Evolutionary conservation across 2,113 vertebrate genomes (phyloP), one percentile per base, ranked within the genome.

Genomic region (Naja naja): DNA sequence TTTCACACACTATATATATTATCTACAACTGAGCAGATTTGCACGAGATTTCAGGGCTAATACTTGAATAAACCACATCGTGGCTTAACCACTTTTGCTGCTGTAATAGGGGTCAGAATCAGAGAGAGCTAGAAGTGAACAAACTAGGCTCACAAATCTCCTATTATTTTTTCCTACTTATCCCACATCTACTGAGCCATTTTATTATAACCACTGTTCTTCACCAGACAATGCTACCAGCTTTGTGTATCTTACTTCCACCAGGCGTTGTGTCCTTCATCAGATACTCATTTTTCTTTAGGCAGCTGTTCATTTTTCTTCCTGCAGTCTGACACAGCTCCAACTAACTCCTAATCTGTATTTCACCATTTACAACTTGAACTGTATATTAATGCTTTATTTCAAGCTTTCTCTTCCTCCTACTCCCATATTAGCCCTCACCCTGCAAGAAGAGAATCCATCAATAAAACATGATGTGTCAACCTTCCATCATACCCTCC

Each of bases 281-380:
- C 97, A 95, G 94, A 95, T 96, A 95, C 96, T 96, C 94, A 96
- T 97, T 97, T 96, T 94, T 96, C 94, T 96, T 92, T 90, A 87
- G 94, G 91, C 96, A 93, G 96, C 96, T 97, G 96, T 97, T 97
- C 97, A 94, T 97, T 97, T 97, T 96, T 97, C 97, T 97, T 96
- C 96, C 94, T 1, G 0, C 94, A 1, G 52, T 92, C 95, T 96
- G 96, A 97, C 97, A 97, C 93, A 92, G 96, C 97, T 97, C 96
- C 96, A 96, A 96, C 95, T 94, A 10, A 95, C 97, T 97, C 97
- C 97, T 97, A 96, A 97, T 97, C 96, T 1, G 93, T 97, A 97
- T 97, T 95, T 93, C 92, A 94, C 96, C 95, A 96, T 96, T 96
- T 96, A 96, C 95, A 96, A 94, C 93, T 96, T 30, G 27, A 97